Percentiles rank a stretch among this genome's conserved stretches.
phyloP scores from a whole-genome alignment of 2,797 vertebrate species.

The Sciurus carolinensis region DNA sequence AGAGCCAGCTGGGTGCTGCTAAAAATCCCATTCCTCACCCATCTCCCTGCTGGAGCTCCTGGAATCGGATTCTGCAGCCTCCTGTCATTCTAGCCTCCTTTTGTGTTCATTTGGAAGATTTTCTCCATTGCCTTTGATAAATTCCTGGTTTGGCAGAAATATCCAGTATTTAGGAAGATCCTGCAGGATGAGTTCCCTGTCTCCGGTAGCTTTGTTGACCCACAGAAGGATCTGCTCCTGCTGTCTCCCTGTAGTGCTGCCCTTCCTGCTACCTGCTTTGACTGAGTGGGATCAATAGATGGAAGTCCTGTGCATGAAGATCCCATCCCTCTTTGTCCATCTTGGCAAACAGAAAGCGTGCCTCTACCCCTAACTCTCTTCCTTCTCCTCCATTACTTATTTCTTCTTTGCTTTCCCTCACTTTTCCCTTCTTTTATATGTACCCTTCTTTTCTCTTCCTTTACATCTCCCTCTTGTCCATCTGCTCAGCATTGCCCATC shows the following conservation, averaged over 20 bases:
- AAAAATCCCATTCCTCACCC: conserved; percentile 71
- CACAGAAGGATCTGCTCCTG: conserved; percentile 41
- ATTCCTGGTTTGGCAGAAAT: conserved; percentile 66
- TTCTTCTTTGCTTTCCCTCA: neutral
- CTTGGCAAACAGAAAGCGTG: conserved; percentile 63
- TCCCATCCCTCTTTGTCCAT: conserved; percentile 22
- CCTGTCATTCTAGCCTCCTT: conserved; percentile 69
- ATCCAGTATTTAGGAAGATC: conserved; percentile 61
- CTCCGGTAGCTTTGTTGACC: neutral
- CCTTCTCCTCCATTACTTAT: neutral
- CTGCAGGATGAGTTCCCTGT: conserved; percentile 18
- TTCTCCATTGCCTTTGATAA: conserved; percentile 66
- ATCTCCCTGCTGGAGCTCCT: conserved; percentile 64
- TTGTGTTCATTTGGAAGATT: conserved; percentile 70
- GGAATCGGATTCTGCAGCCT: conserved; percentile 68
- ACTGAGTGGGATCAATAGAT: neutral
- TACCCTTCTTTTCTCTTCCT: conserved; percentile 44
- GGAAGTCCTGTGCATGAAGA: conserved; percentile 28
- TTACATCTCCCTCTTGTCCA: neutral
- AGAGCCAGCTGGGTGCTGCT: conserved; percentile 61
- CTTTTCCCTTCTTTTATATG: neutral
- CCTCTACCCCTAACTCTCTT: conserved; percentile 43
- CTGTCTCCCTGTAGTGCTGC: neutral
- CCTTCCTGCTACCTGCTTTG: neutral
- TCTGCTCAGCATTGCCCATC: neutral